These are phyloP conservation scores for Eupelmus urozonus DNA, from an alignment of 2,888 invertebrate species.

Conservation along the genomic window DNA sequence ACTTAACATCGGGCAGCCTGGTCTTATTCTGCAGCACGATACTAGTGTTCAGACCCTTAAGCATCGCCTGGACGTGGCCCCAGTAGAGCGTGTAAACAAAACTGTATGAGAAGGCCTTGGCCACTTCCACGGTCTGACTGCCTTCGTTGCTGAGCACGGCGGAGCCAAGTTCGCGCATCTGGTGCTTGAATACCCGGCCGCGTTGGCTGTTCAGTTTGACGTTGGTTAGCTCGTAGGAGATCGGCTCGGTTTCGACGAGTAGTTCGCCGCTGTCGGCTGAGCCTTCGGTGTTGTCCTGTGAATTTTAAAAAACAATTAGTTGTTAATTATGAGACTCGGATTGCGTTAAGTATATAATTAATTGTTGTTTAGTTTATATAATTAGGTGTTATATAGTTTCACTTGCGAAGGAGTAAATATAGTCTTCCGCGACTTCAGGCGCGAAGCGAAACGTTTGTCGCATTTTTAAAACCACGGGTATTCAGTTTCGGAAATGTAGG, in stretches of 20 bases:
- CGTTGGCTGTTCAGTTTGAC: conserved; percentile 81
- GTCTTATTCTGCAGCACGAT: conserved; percentile 82
- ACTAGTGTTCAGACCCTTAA: conserved; percentile 84
- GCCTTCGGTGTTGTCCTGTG: conserved; percentile 68
- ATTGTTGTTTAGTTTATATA: no score
- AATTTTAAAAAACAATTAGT: not conserved
- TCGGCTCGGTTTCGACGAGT: conserved; percentile 88
- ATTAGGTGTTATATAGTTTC: no score
- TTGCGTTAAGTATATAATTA: not conserved
- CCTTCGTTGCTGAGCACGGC: conserved; percentile 78
- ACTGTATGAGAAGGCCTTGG: conserved; percentile 86
- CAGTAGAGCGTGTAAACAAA: conserved; percentile 86
- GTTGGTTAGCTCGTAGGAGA: conserved; percentile 85
- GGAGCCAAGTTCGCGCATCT: conserved; percentile 72
- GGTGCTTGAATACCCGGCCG: conserved; percentile 77
- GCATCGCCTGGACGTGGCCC: conserved; percentile 87
- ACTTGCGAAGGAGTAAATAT: no score
- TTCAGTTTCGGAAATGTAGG: not conserved
- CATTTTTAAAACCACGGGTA: not conserved
- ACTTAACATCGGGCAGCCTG: conserved; percentile 81
- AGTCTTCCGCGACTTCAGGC: no score
- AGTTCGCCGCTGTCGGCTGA: conserved; percentile 81
- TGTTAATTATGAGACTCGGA: not conserved
- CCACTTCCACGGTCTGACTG: conserved; percentile 82
- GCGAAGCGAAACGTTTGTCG: not conserved